phyloP scores from a whole-genome alignment of 2,797 vertebrate genomes.

The Apodemus agrarius region DNA sequence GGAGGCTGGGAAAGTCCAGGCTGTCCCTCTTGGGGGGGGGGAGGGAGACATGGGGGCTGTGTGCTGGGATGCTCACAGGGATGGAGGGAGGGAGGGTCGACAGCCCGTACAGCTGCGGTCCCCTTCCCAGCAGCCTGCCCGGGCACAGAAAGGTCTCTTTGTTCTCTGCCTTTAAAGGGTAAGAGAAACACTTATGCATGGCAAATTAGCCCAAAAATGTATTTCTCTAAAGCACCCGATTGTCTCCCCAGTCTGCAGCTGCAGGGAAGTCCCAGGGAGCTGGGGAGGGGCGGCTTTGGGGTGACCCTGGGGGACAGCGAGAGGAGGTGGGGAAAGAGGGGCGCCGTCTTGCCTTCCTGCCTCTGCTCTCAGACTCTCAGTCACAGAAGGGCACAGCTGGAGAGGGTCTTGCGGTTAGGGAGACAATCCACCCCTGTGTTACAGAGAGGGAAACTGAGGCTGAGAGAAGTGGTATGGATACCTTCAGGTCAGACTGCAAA shows the following conservation, averaged over 20 bases:
- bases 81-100: conserved; percentile 84
- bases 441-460: conserved; percentile 63
- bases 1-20: conserved; percentile 86
- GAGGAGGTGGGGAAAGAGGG: conserved; percentile 78
- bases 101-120: conserved; percentile 89
- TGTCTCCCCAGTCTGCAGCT: conserved; percentile 91
- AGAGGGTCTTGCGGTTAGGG: neutral
- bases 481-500: neutral
- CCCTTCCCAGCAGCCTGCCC: conserved; percentile 88
- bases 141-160: conserved; percentile 89
- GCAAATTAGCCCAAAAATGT: conserved; percentile 93
- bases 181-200: conserved; percentile 92
- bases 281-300: conserved; percentile 83
- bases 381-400: conserved; percentile 44
- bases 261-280: conserved; percentile 90
- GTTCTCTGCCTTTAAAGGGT: conserved; percentile 90
- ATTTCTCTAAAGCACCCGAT: conserved; percentile 92
- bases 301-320: conserved; percentile 80
- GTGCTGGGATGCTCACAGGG: conserved; percentile 70
- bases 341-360: conserved; percentile 63
- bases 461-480: neutral
- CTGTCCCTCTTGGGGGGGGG: conserved; percentile 75
- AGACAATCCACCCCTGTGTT: neutral
- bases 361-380: conserved; percentile 64
- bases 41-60: neutral